Evolutionary conservation across 2,797 vertebrate species (phyloP).

Genomic region (Notamacropus eugenii): DNA sequence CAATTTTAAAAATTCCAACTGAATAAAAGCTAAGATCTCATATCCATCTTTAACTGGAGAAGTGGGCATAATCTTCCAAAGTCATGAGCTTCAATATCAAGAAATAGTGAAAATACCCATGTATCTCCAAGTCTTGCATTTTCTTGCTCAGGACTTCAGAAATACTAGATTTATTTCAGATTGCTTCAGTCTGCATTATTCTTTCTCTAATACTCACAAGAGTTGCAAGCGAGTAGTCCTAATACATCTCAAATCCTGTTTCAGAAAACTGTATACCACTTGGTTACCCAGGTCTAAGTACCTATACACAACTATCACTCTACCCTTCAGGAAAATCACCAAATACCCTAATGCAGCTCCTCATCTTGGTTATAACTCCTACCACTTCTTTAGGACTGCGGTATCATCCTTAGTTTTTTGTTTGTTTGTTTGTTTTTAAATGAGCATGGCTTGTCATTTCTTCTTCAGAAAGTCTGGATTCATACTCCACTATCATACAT

Average conservation of each 20-base stretch:
- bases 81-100: slow-evolving; percentile 16
- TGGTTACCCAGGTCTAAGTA: background rate
- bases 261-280: background rate
- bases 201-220: background rate
- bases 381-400: background rate
- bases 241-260: background rate
- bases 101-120: background rate
- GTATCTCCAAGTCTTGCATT: background rate
- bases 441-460: background rate
- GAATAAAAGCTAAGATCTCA: background rate
- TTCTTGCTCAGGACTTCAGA: slow-evolving; percentile 20
- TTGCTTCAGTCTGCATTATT: background rate
- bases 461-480: background rate
- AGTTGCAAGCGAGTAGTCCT: background rate
- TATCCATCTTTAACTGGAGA: background rate
- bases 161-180: background rate
- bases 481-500: background rate
- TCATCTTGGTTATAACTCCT: background rate
- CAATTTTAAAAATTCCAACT: background rate
- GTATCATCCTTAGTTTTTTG: background rate
- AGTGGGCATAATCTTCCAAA: background rate
- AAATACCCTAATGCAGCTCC: background rate
- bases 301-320: too few species aligned
- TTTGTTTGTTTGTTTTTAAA: too few species aligned
- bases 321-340: background rate